Percentiles rank a stretch among this genome's conserved stretches.
phyloP scores from a whole-genome alignment of 1,140 invertebrate species.

The Aleiodes sp. region DNA sequence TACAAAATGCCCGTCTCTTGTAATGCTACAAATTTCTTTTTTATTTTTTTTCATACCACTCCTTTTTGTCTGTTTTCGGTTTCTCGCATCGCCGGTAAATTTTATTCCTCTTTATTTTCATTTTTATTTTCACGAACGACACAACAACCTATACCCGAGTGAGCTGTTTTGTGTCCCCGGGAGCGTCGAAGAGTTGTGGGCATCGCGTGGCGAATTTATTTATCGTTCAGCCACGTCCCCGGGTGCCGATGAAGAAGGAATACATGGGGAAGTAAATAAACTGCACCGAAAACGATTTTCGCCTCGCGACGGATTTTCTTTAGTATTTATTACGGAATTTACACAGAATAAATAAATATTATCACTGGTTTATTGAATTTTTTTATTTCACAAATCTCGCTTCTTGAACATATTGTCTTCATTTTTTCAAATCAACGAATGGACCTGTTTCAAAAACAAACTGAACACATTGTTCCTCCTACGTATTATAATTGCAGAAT shows the following conservation, averaged over 20 bases:
- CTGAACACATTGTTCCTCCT: no score
- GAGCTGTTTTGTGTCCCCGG: constrained; percentile 24
- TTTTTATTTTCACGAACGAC: constrained; percentile 20
- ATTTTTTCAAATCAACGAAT: no score
- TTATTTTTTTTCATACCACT: background rate
- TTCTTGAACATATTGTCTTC: no score
- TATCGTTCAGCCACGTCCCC: constrained; percentile 46
- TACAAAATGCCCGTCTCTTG: constrained; percentile 10
- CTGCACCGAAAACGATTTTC: constrained; percentile 18
- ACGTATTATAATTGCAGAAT: no score
- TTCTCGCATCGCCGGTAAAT: constrained; percentile 16
- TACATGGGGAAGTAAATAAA: constrained; percentile 36
- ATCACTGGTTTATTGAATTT: no score
- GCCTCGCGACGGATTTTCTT: background rate
- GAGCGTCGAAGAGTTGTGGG: constrained; percentile 52
- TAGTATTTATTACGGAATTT: background rate
- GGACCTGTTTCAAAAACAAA: no score
- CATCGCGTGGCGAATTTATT: constrained; percentile 60
- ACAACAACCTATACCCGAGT: constrained; percentile 18
- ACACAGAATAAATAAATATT: background rate
- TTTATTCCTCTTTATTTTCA: constrained; percentile 9
- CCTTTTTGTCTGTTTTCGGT: constrained; percentile 19
- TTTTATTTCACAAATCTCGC: no score
- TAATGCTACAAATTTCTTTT: constrained; percentile 17
- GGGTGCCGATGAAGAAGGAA: constrained; percentile 25